Base-by-base conservation (phyloP, 2,888 invertebrate genomes). In the Xylota segnis region DNA sequence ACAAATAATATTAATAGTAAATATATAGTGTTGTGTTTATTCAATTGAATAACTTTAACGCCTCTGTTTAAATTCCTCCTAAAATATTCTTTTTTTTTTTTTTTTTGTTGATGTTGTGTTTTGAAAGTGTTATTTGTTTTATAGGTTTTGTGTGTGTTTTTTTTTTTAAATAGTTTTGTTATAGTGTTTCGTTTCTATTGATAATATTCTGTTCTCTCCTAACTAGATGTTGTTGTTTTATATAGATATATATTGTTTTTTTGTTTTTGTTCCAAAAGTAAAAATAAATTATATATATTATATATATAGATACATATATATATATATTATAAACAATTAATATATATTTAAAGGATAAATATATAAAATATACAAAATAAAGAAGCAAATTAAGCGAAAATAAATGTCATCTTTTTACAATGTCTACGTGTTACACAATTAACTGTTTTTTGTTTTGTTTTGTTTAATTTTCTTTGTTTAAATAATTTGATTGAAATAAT, bases 351-450 rank as follows among this genome's bases (percentile, higher is more conserved):
- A 79, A 70, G 83, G 75, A 79, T 75, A 87, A 77, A 83, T 83
- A 83, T 87, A 83, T 83, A 87, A 70, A 83, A 84, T 83, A 84
- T 87, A 84, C 87, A 83, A 87, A 87, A 84, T 82, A 86, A 86
- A 82, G 72, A 86, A 86, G 86, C 86, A 86, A 82, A 82, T 68
- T 77, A 86, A 86, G 82, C 86, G 72, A 77, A 86, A 82, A 82
- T 86, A 86, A 82, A 86, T 81, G 81, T 86, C 81, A 86, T 86
- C 86, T 82, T 86, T 86, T 77, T 86, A 86, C 86, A 86, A 82
- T 82, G 66, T 77, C 86, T 86, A 86, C 86, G 82, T 82, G 86
- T 86, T 81, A 86, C 86, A 82, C 86, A 86, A 86, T 82, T 84
- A 86, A 81, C 71, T 81, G 54, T 43, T 70, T 61, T 23, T 79